These are phyloP conservation scores for Bucco capensis DNA, from an alignment of 2,113 vertebrate genomes.

Conservation along the genomic window DNA sequence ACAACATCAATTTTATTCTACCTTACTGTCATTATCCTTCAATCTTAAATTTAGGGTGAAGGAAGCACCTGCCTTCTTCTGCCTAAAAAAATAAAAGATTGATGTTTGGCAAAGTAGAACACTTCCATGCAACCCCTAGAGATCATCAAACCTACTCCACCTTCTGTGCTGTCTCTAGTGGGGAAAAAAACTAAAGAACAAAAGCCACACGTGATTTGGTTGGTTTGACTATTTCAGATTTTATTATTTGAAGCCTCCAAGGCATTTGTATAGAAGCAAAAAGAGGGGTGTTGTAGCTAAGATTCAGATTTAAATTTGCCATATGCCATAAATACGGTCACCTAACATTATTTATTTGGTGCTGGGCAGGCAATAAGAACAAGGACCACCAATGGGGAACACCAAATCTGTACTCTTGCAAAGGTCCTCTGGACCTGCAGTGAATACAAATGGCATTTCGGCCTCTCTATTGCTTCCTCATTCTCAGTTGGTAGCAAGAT, in stretches of 20 bases:
- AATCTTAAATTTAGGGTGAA: neutral
- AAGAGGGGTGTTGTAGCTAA: neutral
- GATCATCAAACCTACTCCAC: neutral
- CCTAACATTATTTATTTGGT: neutral
- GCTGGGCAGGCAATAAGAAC: neutral
- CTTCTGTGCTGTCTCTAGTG: neutral
- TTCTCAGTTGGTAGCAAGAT: neutral
- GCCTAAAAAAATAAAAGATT: neutral
- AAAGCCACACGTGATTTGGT: neutral
- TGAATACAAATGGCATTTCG: neutral
- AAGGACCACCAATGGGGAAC: neutral
- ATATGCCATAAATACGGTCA: conserved; percentile 12
- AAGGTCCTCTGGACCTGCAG: conserved; percentile 31
- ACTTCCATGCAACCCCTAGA: neutral
- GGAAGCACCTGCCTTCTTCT: neutral
- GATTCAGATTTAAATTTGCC: neutral
- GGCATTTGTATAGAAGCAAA: neutral
- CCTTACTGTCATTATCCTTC: neutral
- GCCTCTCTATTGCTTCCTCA: neutral
- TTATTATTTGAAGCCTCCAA: conserved; percentile 29
- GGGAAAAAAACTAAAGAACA: neutral
- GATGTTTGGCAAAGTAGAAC: neutral
- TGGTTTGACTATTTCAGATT: neutral
- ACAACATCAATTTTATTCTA: neutral
- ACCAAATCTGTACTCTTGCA: neutral